These are phyloP conservation scores for Caerostris extrusa DNA, from an alignment of 1,140 invertebrate species.

Conservation along the genomic window DNA sequence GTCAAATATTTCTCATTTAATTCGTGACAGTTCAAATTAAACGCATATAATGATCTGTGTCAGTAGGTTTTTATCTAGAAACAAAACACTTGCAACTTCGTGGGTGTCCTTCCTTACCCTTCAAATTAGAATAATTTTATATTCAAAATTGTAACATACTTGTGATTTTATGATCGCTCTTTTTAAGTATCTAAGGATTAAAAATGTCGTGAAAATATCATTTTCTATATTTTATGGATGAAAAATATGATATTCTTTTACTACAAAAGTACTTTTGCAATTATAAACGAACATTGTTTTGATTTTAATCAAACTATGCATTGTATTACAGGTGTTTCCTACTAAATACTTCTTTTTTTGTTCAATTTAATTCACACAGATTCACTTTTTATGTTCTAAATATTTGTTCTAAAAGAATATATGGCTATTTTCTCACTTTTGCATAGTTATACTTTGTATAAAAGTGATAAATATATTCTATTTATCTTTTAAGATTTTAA, in stretches of 20 bases:
- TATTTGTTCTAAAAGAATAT: too few species aligned
- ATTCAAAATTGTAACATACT: neutral
- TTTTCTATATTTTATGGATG: neutral
- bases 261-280: neutral
- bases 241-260: neutral
- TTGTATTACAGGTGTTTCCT: too few species aligned
- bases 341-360: too few species aligned
- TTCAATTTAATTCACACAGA: too few species aligned
- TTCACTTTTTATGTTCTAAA: too few species aligned
- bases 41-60: neutral
- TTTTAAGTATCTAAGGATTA: neutral
- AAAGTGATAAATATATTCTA: too few species aligned
- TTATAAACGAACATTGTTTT: neutral
- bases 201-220: neutral
- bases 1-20: neutral
- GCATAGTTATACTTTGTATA: too few species aligned
- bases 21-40: neutral
- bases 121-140: neutral
- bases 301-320: neutral
- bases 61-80: neutral
- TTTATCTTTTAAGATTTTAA: too few species aligned
- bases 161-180: neutral
- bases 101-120: neutral
- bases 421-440: too few species aligned
- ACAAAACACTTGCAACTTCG: neutral